Evolutionary conservation across 1,140 invertebrate genomes (phyloP), one percentile per base, ranked within the genome.

Genomic region (Drosophila eugracilis): DNA sequence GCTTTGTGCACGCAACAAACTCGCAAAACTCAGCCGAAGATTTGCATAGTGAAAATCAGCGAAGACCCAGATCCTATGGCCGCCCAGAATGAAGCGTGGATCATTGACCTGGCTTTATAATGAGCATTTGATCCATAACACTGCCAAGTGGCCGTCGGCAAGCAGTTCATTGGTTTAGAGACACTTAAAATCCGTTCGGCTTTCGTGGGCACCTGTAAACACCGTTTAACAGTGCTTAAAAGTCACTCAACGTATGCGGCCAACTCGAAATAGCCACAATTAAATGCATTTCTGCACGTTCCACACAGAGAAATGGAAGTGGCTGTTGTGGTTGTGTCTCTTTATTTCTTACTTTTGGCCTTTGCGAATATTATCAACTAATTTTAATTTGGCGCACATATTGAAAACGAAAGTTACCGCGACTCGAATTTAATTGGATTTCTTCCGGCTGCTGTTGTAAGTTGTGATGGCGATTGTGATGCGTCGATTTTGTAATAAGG

Each of bases 361-460:
- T 71, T 30, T 65, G 44, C 53, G 36, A 50, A 60, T 73, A 58
- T 76, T 26, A 54, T 58, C 71, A 63, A 53, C 78, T 78, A 88
- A 88, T 88, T 81, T 88, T 60, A 75, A 86, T 85, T 85, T 85
- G 75, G 73, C 80, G 76, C 81, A 86, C 81, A 85, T 85, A 86
- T 85, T 80, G 81, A 88, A 86, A 86, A 88, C 63, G 83, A 88
- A 86, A 88, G 77, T 78, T 78, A 83, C 75, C 72, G 67, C 72
- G 66, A 80, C 81, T 63, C 78, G 80, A 73, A 85, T 85, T 85
- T 86, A 85, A 80, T 85, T 85, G 81, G 80, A 59, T 77, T 79
- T 84, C 75, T 69, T 69, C 48, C 47, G 65, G 65, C 62, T 67
- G 22, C 63, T 42, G 34, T 14, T 67, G 58, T 24, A 45, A 45